Base-by-base conservation (phyloP, 1,140 invertebrate genomes). In the Trichonephila inaurata region DNA sequence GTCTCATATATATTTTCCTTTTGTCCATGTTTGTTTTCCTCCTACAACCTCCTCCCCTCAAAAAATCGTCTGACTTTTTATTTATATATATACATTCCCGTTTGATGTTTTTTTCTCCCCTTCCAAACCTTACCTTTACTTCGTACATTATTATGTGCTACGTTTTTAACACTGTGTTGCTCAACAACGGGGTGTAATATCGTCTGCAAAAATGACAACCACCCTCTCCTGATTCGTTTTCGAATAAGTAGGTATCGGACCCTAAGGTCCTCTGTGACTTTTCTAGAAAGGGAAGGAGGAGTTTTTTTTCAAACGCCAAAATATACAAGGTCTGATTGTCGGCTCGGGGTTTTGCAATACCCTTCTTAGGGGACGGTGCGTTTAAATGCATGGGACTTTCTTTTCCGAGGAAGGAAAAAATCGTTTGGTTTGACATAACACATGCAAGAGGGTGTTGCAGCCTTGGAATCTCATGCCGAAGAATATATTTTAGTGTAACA, bases 1-100 rank as follows among this genome's bases (percentile, higher is more conserved):
- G 44, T 85, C 58, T 85, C 82, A 85, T 85, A 85, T 85, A 85
- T 85, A 51, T 85, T 85, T 83, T 85, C 51, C 44, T 21, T 85
- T 24, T 44, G 58, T 24, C 58, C 82, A 51, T 85, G 82, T 85
- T 85, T 85, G 82, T 85, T 60, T 85, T 85, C 82, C 58, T 33
- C 58, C 44, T 24, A 12, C 19, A 24, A n/a, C 21, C 51, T 44
- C 81, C 44, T 44, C 6, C 16, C 51, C 21, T 44, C 44, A 51
- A 82, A 82, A 18, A 77, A 33, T 18, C 24, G 18, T 77, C 72
- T 77, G 28, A 77, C 72, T 77, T 77, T 77, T 77, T 77, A 77
- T 77, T 77, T 77, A 40, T 77, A 77, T 77, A 77, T 28, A 77
- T 77, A 18, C 33, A 64, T 40, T 33, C 72, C 72, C 72, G 24